These are phyloP conservation scores for Plectrocnemia conspersa DNA, from an alignment of 1,140 invertebrate species.

Conservation along the genomic window DNA sequence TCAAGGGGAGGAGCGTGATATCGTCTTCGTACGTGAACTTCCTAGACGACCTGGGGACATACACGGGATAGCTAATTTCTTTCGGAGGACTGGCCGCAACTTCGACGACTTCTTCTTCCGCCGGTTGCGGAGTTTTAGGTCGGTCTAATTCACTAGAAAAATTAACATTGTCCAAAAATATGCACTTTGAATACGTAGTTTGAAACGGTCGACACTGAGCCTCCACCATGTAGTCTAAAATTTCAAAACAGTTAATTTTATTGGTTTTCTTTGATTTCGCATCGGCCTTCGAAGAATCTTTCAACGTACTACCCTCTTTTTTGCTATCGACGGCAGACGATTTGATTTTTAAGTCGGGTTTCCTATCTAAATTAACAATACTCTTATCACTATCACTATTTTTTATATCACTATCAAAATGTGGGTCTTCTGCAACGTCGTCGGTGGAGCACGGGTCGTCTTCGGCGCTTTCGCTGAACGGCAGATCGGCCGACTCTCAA, in stretches of 20 bases:
- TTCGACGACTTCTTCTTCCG: background rate
- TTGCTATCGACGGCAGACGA: constrained; percentile 9
- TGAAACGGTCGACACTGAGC: background rate
- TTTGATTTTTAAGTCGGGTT: constrained; percentile 17
- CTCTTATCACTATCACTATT: constrained; percentile 29
- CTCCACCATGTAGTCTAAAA: background rate
- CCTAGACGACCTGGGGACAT: constrained; percentile 36
- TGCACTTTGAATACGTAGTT: background rate
- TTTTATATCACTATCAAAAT: constrained; percentile 18
- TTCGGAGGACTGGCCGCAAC: constrained; percentile 2
- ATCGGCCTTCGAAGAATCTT: constrained; percentile 17
- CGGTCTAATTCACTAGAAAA: too few relatives aligned
- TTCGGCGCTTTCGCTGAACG: constrained; percentile 25
- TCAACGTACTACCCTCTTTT: constrained; percentile 16
- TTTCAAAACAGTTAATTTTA: constrained; percentile 35
- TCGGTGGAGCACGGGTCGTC: constrained; percentile 4
- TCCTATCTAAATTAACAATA: constrained; percentile 30
- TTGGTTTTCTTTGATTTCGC: background rate
- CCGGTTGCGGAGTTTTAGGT: background rate
- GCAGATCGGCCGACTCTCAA: constrained; percentile 28
- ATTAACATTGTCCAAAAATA: constrained; percentile 1
- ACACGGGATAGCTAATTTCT: background rate
- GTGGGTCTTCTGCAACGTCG: background rate
- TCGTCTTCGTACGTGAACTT: constrained; percentile 41
- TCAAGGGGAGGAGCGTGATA: constrained; percentile 26